phyloP scores from a whole-genome alignment of 2,888 invertebrate species.

The Tryphoninae sp. region DNA sequence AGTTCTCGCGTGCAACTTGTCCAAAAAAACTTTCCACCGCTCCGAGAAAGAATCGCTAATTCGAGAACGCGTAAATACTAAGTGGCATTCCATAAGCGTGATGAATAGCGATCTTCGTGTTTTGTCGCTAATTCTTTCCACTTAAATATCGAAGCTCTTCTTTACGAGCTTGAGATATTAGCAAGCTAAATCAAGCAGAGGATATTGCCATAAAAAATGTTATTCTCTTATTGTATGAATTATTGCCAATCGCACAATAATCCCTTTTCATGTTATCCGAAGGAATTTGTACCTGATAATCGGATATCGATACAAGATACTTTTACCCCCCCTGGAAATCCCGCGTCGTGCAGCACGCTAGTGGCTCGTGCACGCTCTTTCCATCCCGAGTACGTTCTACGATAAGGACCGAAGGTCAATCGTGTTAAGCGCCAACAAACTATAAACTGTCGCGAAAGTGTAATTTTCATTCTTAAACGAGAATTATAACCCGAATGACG shows the following conservation, averaged over 20 bases:
- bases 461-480: conserved; percentile 26
- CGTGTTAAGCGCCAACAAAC: conserved; percentile 9
- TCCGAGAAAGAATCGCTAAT: conserved; percentile 17
- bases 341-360: conserved; percentile 21
- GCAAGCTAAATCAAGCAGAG: too few relatives aligned
- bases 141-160: too few relatives aligned
- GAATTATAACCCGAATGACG: background rate
- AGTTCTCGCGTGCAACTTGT: conserved; percentile 32
- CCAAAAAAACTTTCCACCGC: conserved; percentile 50
- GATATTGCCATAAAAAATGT: too few relatives aligned
- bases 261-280: conserved; percentile 10
- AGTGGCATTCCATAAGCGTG: background rate
- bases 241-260: background rate
- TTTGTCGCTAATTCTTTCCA: too few relatives aligned
- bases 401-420: conserved; percentile 41
- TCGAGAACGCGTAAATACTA: conserved; percentile 1
- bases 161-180: too few relatives aligned
- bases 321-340: background rate
- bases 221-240: too few relatives aligned
- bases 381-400: conserved; percentile 18
- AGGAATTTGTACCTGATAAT: conserved; percentile 30
- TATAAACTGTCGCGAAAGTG: conserved; percentile 4
- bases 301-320: conserved; percentile 25
- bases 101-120: background rate
- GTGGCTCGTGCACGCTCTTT: conserved; percentile 43